phyloP scores from a whole-genome alignment of 2,113 vertebrate species.

The Phrynosoma platyrhinos region DNA sequence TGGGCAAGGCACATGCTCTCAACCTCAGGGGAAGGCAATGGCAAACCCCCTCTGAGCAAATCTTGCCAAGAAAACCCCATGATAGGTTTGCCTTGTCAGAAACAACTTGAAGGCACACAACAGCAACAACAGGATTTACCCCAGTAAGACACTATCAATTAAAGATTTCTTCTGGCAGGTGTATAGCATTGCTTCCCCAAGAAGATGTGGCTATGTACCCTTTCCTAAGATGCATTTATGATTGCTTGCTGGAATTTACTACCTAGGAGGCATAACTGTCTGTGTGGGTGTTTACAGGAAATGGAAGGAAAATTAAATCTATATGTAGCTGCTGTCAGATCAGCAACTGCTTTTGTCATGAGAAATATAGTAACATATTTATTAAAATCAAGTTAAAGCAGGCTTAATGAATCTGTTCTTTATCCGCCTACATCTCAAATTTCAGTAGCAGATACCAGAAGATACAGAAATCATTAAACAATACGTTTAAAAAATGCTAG shows the following conservation, averaged over 20 bases:
- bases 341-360: not conserved
- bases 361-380: not conserved
- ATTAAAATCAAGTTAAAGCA: conserved; percentile 31
- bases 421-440: conserved; percentile 8
- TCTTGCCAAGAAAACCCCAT: too few relatives aligned
- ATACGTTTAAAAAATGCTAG: conserved; percentile 32
- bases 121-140: too few relatives aligned
- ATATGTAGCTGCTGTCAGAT: conserved; percentile 10
- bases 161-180: not conserved
- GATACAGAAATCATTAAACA: conserved; percentile 36
- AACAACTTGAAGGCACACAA: too few relatives aligned
- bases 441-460: not conserved
- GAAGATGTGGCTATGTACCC: not conserved
- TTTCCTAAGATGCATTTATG: not conserved
- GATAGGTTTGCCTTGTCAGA: too few relatives aligned
- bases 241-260: not conserved
- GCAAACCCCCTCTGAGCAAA: too few relatives aligned
- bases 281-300: not conserved
- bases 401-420: conserved; percentile 49
- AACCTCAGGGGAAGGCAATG: too few relatives aligned
- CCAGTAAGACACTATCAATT: too few relatives aligned
- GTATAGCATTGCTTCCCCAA: not conserved
- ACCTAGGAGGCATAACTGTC: not conserved
- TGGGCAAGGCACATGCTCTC: too few relatives aligned
- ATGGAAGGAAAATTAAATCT: not conserved